Conservation (phyloP, 2,113 vertebrate genomes). For the Acrocephalus kingi region DNA sequence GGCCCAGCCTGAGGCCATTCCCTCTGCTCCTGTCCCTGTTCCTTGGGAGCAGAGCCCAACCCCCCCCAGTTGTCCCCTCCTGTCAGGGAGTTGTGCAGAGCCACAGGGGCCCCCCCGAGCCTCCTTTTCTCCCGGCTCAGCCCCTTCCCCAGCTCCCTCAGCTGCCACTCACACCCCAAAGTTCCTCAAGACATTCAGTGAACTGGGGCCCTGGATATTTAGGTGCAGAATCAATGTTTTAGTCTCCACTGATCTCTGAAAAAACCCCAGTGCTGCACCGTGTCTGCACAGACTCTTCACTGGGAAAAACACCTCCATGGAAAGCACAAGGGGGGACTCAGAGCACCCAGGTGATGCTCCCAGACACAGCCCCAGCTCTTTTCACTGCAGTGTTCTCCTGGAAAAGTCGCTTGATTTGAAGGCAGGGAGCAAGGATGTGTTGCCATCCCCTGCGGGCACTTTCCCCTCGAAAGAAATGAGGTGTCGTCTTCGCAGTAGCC, state of each 20-base stretch:
- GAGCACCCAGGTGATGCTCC: neutral
- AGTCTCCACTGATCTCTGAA: neutral
- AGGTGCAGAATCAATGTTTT: neutral
- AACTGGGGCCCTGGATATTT: too few relatives aligned
- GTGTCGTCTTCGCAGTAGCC: neutral
- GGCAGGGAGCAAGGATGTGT: neutral
- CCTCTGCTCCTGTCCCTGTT: neutral
- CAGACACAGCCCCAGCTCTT: neutral
- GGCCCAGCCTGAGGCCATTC: neutral
- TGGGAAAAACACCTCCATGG: neutral
- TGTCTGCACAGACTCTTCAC: rapidly evolving
- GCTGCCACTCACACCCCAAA: neutral
- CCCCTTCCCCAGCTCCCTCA: neutral
- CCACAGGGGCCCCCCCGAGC: neutral
- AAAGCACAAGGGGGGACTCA: rapidly evolving
- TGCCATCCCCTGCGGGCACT: neutral
- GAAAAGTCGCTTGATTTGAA: neutral
- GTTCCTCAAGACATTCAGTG: neutral
- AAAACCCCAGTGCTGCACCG: rapidly evolving
- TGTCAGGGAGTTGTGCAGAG: neutral
- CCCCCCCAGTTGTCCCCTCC: neutral
- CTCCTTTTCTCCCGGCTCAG: neutral
- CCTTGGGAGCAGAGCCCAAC: neutral
- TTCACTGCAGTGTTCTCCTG: neutral
- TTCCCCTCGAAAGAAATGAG: neutral